A percentile compares a stretch with the other conserved stretches of the same genome.
Conservation (phyloP, 1,140 invertebrate species). For the Drosophila elegans region DNA sequence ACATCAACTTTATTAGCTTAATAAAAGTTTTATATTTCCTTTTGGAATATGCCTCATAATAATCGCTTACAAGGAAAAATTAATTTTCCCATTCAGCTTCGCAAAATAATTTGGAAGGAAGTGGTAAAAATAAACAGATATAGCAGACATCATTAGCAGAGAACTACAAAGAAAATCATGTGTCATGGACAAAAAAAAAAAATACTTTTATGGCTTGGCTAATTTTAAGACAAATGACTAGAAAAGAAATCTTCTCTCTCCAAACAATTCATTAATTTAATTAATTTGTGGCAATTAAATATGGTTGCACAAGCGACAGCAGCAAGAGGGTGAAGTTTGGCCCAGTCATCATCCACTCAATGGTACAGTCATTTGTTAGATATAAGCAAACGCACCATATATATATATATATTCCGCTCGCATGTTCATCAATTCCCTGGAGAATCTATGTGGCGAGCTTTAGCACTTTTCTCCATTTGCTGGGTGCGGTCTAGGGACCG, state of each 20-base stretch:
- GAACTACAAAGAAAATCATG: conserved; percentile 42
- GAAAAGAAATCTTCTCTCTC: conserved; percentile 27
- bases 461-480: conserved; percentile 30
- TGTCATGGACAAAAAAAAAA: conserved; percentile 37
- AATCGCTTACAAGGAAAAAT: conserved; percentile 49
- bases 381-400: conserved; percentile 28
- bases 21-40: conserved; percentile 60
- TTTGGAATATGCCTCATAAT: conserved; percentile 33
- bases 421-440: conserved; percentile 51
- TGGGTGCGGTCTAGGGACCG: conserved; percentile 26
- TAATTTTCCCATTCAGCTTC: conserved; percentile 59
- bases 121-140: conserved; percentile 33
- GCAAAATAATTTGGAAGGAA: conserved; percentile 9
- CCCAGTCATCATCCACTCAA: conserved; percentile 70
- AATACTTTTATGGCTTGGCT: conserved; percentile 30
- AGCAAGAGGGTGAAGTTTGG: conserved; percentile 25
- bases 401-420: conserved; percentile 16
- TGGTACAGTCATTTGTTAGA: conserved; percentile 60
- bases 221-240: conserved; percentile 63
- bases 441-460: conserved; percentile 22
- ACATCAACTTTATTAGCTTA: conserved; percentile 58
- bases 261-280: conserved; percentile 83
- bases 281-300: conserved; percentile 80
- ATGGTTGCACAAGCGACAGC: conserved; percentile 21
- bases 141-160: conserved; percentile 40